These are phyloP conservation scores for Odontomachus brunneus DNA, from an alignment of 1,140 invertebrate species.

Conservation along the genomic window DNA sequence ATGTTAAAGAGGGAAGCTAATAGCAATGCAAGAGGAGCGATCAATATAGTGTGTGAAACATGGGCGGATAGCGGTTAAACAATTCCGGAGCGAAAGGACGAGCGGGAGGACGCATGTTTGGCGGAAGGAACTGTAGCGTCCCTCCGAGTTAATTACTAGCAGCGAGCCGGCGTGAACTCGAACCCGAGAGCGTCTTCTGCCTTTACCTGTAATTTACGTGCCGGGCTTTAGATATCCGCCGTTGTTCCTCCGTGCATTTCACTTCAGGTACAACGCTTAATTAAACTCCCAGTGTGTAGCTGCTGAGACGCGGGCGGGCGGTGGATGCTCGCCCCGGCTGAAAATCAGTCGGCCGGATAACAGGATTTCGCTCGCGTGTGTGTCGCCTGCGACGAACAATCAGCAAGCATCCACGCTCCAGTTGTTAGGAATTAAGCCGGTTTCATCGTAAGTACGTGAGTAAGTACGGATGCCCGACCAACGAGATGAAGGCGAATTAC, in stretches of 20 bases:
- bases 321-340: slow-evolving; percentile 62
- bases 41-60: slow-evolving; percentile 56
- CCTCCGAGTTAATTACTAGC: slow-evolving; percentile 80
- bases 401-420: slow-evolving; percentile 49
- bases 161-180: slow-evolving; percentile 70
- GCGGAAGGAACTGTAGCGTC: slow-evolving; percentile 76
- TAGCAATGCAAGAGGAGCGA: slow-evolving; percentile 20
- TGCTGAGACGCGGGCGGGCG: slow-evolving; percentile 58
- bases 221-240: slow-evolving; percentile 76
- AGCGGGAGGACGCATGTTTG: slow-evolving; percentile 67
- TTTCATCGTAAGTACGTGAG: slow-evolving; percentile 28
- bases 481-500: slow-evolving; percentile 9
- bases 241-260: slow-evolving; percentile 70
- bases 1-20: not conserved
- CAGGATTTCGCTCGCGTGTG: slow-evolving; percentile 57
- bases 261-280: slow-evolving; percentile 78
- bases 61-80: slow-evolving; percentile 50
- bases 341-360: slow-evolving; percentile 66
- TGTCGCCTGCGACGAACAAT: slow-evolving; percentile 52
- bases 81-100: slow-evolving; percentile 39
- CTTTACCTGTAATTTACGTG: slow-evolving; percentile 82
- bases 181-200: slow-evolving; percentile 70
- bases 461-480: not conserved
- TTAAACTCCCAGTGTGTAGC: slow-evolving; percentile 74
- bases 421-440: slow-evolving; percentile 48